Evolutionary conservation across 2,888 invertebrate genomes (phyloP), one percentile per base, ranked within the genome.

Genomic region (Dastarcus helophoroides): DNA sequence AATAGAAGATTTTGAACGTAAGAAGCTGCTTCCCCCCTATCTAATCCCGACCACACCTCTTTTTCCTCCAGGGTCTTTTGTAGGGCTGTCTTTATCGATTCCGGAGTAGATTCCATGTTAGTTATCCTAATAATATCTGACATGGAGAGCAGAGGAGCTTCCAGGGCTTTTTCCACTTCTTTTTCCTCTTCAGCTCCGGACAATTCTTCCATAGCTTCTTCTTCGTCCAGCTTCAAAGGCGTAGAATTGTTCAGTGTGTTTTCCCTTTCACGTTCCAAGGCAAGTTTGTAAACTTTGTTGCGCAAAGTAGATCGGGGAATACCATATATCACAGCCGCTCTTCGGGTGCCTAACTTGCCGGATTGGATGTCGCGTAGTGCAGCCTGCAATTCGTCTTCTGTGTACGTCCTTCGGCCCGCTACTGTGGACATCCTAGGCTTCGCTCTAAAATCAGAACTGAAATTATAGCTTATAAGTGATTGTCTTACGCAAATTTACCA

Each of bases 251-350:
- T 58, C 35, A 70, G 55, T 66, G 78, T 59, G 59, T 69, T 72
- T 52, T 80, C 79, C 45, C 76, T 69, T 52, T 74, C 74, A 29
- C 73, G 69, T 48, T 83, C 83, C 62, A 78, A 65, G 33, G 76
- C 71, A 52, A 84, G 67, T 61, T 88, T 88, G 69, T 83, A 82
- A 56, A 86, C 89, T 66, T 97, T 97, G 68, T 94, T 97, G 39
- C 95, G 76, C 29, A 97, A 74, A 14, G 94, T 95, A 42, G 95
- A 93, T 42, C 95, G 75, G 4, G 95, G 95, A 56, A 95, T 93
- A 49, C 93, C 91, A 64, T 97, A 97, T 49, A 93, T 81, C 31
- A 89, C 88, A 30, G 95, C 88, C 5, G 95, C 94, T 35, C 94
- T 71, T 25, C 94, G 69, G 4, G 93, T 91, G 42, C 93, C 94